Conservation (phyloP, 2,888 invertebrate species). For the Ceramica pisi region DNA sequence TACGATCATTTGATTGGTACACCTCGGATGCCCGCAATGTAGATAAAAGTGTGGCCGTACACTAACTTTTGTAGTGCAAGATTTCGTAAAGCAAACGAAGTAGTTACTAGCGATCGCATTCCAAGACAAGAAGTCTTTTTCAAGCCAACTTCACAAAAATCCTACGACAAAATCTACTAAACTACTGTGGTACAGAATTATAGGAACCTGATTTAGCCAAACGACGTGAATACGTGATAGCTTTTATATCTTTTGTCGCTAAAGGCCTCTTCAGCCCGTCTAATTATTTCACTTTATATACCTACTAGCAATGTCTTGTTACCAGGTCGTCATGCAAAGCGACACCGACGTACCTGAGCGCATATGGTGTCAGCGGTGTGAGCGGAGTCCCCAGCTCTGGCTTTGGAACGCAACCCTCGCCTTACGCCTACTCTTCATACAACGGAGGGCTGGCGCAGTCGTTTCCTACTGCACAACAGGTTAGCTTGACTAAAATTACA, state of each 20-base stretch:
- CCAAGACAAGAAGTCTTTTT: no score
- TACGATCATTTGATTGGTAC: no score
- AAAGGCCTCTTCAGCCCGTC: not conserved
- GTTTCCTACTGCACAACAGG: constrained; percentile 91
- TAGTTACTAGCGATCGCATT: no score
- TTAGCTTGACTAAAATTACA: constrained; percentile 64
- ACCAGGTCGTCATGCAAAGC: constrained; percentile 91
- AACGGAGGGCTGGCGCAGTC: constrained; percentile 89
- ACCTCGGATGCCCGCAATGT: no score
- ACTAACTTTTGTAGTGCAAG: no score
- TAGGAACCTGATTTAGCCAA: not conserved
- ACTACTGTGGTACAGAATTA: not conserved
- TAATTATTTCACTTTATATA: not conserved
- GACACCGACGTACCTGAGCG: constrained; percentile 88
- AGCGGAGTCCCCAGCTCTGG: constrained; percentile 86
- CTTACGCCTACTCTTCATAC: constrained; percentile 90
- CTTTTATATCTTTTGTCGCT: not conserved
- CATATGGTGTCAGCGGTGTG: constrained; percentile 87
- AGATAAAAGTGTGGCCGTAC: no score
- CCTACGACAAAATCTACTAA: no score
- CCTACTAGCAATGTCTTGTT: not conserved
- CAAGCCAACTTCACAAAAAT: no score
- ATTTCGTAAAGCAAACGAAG: no score
- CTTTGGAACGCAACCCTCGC: constrained; percentile 84
- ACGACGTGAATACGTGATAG: not conserved